Evolutionary conservation across 2,888 invertebrate species (phyloP), one percentile per base, ranked within the genome.

Genomic region (Glaucopsyche alexis): DNA sequence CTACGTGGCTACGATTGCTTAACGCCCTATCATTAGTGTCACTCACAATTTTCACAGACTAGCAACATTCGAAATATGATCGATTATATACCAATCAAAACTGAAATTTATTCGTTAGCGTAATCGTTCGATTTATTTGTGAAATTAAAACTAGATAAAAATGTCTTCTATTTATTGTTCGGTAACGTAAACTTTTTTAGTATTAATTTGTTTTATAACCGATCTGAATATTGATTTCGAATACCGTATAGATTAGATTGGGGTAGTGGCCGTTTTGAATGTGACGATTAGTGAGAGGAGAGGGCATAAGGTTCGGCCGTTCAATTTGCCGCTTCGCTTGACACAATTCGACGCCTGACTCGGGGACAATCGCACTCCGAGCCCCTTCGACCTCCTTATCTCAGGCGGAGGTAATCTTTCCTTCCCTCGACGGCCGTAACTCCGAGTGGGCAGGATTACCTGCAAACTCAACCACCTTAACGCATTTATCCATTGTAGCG

Each of bases 261-360:
- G 85, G 86, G 87, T 82, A 81, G 84, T 81, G 84, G 85, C 87
- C 91, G 91, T 93, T 91, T 91, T 55, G 50, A 72, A 91, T 90
- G 91, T 87, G 90, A 85, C 91, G 91, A 92, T 92, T 93, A 92
- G 90, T 88, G 91, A 86, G 87, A 88, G 81, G 82, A 85, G 86
- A 86, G 88, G 87, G 87, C 90, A 89, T 88, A 90, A 89, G 88
- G 89, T 88, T 90, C 90, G 92, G 88, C 91, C 92, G 91, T 93
- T 93, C 92, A 93, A 93, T 93, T 93, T 93, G 88, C 91, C 91
- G 92, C 87, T 93, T 93, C 92, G 92, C 92, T 93, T 93, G 92
- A 93, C 92, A 93, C 92, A 93, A 93, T 92, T 92, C 91, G 92
- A 93, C 89, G 91, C 91, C 91, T 91, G 92, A 91, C 91, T 91